A percentile compares a stretch with the other conserved stretches of the same genome.
phyloP scores from a whole-genome alignment of 1,140 invertebrate genomes.

The Neodiprion pinetum region DNA sequence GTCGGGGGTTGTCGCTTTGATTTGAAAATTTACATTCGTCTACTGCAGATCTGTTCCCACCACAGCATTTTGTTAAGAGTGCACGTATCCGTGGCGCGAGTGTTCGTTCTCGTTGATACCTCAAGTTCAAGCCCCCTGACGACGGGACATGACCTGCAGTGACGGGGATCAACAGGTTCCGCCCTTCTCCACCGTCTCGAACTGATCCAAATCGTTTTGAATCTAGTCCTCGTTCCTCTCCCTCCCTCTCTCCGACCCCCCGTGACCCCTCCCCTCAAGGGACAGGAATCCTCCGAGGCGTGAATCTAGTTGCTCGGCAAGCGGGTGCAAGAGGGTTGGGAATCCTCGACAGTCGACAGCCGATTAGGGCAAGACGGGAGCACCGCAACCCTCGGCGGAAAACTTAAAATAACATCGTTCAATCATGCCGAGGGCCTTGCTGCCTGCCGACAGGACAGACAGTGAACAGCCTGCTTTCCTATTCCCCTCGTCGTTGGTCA shows the following conservation, averaged over 20 bases:
- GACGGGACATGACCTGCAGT: background rate
- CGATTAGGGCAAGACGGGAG: conserved; percentile 57
- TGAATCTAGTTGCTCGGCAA: conserved; percentile 48
- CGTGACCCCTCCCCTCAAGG: too few relatives aligned
- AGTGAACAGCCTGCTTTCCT: conserved; percentile 48
- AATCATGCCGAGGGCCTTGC: conserved; percentile 49
- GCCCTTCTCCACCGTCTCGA: conserved; percentile 23
- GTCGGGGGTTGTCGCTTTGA: too few relatives aligned
- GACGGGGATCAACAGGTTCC: conserved; percentile 57
- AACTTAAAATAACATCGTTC: conserved; percentile 64
- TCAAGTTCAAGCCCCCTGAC: too few relatives aligned
- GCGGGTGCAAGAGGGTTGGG: conserved; percentile 36
- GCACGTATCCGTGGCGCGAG: too few relatives aligned
- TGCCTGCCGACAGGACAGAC: conserved; percentile 26
- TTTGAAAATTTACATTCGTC: too few relatives aligned
- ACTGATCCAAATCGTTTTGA: conserved; percentile 62
- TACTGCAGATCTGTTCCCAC: too few relatives aligned
- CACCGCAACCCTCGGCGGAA: conserved; percentile 53
- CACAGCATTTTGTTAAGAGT: too few relatives aligned
- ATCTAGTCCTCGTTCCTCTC: conserved; percentile 38
- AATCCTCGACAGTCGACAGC: conserved; percentile 45
- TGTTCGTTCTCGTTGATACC: too few relatives aligned
- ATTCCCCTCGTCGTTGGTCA: conserved; percentile 32
- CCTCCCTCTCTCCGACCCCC: too few relatives aligned
- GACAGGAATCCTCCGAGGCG: conserved; percentile 45